Evolutionary conservation across 2,797 vertebrate species (phyloP), one percentile per base, ranked within the genome.

Genomic region (Sebastes matsubarae): DNA sequence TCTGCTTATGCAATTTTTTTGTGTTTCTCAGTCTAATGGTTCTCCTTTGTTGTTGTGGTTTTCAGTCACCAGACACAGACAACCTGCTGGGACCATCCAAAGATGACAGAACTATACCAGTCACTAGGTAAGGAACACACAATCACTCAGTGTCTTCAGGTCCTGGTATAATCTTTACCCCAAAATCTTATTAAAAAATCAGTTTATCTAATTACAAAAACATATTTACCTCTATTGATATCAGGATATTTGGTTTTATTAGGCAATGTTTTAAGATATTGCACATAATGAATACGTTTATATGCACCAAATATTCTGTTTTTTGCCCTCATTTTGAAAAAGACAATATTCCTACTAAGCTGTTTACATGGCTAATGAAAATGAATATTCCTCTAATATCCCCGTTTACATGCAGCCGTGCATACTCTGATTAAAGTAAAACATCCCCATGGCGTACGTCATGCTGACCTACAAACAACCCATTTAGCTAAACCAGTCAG

Each of bases 41-140:
- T 80, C 5, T 82, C 46, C 20, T 63, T 11, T 82, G 2, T 68
- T 84, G 9, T 79, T 73, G 83, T 92, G 8, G 38, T 92, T 90
- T 94, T 20, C 85, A 99, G 98, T 92, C 98, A 99, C 90, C 96
- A 99, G 89, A 98, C 97, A 11, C 98, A 99, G 92, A 98, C 98
- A 0, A 99, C 98, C 69, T 98, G 97, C 87, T 99, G 98, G 98
- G 98, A 99, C 91, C 98, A 99, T 94, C 98, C 98, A 66, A 99
- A 98, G 95, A 99, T 99, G 98, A 98, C 97, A 0, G 98, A 99
- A 78, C 97, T 99, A 29, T 99, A 99, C 91, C 97, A 99, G 50
- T 98, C 98, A 50, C 95, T 99, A 60, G 97, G 98, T 99, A 93
- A 93, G 96, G 73, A 58, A 65, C 82, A 80, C 20, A 55, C 38